Evolutionary conservation across 2,888 invertebrate genomes (phyloP).

Genomic region (Anorthoa munda): DNA sequence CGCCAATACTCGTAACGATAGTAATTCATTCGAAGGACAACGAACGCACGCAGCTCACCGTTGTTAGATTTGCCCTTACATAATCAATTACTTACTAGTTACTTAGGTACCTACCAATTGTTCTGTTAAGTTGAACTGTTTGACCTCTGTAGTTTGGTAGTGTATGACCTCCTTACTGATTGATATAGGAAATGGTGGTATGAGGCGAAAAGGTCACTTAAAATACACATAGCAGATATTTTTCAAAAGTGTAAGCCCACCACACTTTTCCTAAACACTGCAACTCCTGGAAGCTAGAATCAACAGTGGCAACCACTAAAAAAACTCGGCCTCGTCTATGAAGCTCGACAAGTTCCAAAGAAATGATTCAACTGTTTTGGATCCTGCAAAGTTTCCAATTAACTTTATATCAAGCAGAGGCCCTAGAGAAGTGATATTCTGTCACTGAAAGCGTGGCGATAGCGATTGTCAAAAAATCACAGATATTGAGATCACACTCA

Average conservation of each 20-base stretch:
- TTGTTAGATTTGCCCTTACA: slow-evolving; percentile 47
- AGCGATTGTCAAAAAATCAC: too few species aligned
- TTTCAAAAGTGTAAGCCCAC: neutral
- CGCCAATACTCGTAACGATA: slow-evolving; percentile 42
- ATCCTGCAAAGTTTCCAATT: too few species aligned
- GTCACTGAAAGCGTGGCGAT: too few species aligned
- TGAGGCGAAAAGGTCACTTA: neutral
- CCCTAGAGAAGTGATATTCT: too few species aligned
- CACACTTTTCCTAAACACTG: too few species aligned
- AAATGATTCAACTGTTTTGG: too few species aligned
- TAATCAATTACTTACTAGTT: slow-evolving; percentile 43
- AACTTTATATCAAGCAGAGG: too few species aligned
- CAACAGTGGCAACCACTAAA: too few species aligned
- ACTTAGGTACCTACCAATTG: slow-evolving; percentile 18
- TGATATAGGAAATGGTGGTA: slow-evolving; percentile 25
- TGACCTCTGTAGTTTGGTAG: slow-evolving; percentile 30
- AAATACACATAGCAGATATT: neutral
- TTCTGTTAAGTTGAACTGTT: slow-evolving; percentile 33
- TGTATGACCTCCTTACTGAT: slow-evolving; percentile 9
- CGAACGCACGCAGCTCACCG: slow-evolving; percentile 20
- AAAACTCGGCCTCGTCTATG: too few species aligned
- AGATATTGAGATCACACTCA: too few species aligned
- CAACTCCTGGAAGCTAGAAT: too few species aligned
- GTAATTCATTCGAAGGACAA: slow-evolving; percentile 56
- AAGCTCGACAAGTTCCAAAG: too few species aligned